Base-by-base conservation (phyloP, 2,888 invertebrate genomes). In the Nomada goodeniana region DNA sequence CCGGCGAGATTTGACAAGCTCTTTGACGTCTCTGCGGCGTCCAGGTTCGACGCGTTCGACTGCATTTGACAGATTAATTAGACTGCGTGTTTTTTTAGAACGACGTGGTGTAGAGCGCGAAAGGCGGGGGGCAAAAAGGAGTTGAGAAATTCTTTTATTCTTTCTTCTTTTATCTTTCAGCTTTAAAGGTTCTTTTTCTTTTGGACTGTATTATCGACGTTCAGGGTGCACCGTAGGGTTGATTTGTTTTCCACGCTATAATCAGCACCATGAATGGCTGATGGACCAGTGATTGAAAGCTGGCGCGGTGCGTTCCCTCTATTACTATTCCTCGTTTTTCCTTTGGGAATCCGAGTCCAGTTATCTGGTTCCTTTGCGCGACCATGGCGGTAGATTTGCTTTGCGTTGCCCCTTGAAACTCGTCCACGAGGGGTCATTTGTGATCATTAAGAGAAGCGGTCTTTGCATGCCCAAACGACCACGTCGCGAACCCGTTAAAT, bases 1-100 rank as follows among this genome's bases (percentile, higher is more conserved):
- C 10, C 11, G 20, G 10, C 47, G 13, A 61, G 67, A 50, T 75
- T 75, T 80, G 80, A 80, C 80, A 18, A 65, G 59, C 60, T 68
- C 71, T 82, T 76, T 80, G 82, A 82, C 71, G 26, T 61, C 71
- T 44, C 83, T 60, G 29, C 47, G 77, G 60, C 44, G 53, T 36
- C 61, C 20, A 26, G 59, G 20, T 55, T 47, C 60, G 23, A 29
- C 26, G 61, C 57, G 42, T 60, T 79, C 60, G 53, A 23, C 67
- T 83, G 83, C 75, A 52, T 83, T 79, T 84, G 83, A 83, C 83
- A 84, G 83, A 76, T 84, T 83, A 84, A 84, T 84, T 84, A 83
- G 76, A 60, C 67, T 63, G 52, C 76, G 64, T 65, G 75, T 44
- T 68, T 79, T 82, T 82, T 75, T 76, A 69, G 59, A 67, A 72